These are phyloP conservation scores for Drosophila niveifrons DNA, from an alignment of 2,888 invertebrate species.

Conservation along the genomic window DNA sequence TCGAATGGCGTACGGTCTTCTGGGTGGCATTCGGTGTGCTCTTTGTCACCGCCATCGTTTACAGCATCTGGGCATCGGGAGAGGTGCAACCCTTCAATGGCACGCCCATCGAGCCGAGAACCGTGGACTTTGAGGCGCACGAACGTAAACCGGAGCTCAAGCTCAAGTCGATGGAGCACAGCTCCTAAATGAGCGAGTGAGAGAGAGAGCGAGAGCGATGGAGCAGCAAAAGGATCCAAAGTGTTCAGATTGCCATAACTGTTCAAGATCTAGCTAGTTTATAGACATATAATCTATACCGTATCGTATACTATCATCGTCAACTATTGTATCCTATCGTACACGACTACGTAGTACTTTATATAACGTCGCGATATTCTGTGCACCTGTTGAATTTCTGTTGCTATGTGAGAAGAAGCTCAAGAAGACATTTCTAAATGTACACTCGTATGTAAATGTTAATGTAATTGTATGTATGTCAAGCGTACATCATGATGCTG, in stretches of 20 bases:
- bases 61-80: constrained; percentile 90
- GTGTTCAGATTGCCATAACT: constrained; percentile 69
- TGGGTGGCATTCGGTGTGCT: constrained; percentile 92
- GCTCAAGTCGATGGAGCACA: constrained; percentile 48
- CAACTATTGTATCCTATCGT: constrained; percentile 2
- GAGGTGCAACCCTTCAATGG: constrained; percentile 92
- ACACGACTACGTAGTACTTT: constrained; percentile 30
- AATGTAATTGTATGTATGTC: constrained; percentile 24
- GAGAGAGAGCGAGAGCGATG: background rate
- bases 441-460: constrained; percentile 3
- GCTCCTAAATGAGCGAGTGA: constrained; percentile 53
- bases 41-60: constrained; percentile 89
- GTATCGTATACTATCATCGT: constrained; percentile 26
- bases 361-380: constrained; percentile 15
- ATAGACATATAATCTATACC: constrained; percentile 2
- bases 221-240: constrained; percentile 16
- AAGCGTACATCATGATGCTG: constrained; percentile 27
- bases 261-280: constrained; percentile 43
- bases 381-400: constrained; percentile 34
- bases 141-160: constrained; percentile 59
- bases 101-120: constrained; percentile 41
- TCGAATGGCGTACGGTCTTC: constrained; percentile 92
- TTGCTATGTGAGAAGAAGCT: constrained; percentile 29
- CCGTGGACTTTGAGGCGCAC: constrained; percentile 64
- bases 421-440: constrained; percentile 35